Conservation (phyloP, 2,113 vertebrate genomes). For the Phrynocephalus versicolor region DNA sequence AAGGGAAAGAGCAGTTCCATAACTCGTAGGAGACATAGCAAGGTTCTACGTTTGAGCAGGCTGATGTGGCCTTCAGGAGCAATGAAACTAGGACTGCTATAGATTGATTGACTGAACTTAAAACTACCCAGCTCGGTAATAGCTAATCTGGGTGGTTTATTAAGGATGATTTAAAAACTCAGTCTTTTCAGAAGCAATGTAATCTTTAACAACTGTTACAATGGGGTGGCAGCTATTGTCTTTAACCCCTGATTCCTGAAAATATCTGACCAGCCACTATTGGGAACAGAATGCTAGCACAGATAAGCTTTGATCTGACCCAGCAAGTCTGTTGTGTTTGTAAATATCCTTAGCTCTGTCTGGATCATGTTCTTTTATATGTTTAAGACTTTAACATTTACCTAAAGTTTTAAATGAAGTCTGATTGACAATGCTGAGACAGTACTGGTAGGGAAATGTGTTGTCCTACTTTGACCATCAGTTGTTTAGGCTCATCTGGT, state of each 20-base stretch:
- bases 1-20: neutral
- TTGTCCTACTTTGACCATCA: neutral
- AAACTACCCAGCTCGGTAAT: no score
- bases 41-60: neutral
- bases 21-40: neutral
- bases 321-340: neutral
- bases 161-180: neutral
- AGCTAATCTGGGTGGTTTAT: no score
- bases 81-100: no score
- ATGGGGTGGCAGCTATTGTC: neutral
- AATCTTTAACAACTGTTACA: neutral
- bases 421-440: slow-evolving; percentile 4
- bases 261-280: neutral
- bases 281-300: neutral
- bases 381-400: neutral
- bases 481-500: slow-evolving; percentile 12
- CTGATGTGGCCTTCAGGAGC: neutral
- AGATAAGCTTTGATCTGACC: neutral
- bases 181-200: neutral
- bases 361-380: neutral
- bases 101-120: no score
- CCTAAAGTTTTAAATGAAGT: slow-evolving; percentile 8
- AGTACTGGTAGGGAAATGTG: neutral
- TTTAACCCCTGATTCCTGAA: neutral
- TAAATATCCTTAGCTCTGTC: neutral